These are phyloP conservation scores for Astyanax mexicanus DNA, from an alignment of 2,797 vertebrate species.

Conservation along the genomic window DNA sequence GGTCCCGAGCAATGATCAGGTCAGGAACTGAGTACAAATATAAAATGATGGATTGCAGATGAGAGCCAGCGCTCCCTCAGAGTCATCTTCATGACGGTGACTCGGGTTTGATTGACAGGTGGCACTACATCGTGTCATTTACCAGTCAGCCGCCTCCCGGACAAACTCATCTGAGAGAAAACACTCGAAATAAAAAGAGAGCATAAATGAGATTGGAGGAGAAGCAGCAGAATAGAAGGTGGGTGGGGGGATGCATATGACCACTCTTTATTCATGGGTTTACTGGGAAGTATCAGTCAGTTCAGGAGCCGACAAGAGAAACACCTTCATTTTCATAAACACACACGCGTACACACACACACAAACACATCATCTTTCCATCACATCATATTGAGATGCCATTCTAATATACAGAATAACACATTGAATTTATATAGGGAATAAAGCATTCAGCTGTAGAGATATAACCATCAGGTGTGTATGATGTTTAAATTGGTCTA, in stretches of 20 bases:
- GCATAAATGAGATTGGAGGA: constrained; percentile 44
- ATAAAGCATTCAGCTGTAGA: not conserved
- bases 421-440: constrained; percentile 16
- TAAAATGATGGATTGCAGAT: constrained; percentile 48
- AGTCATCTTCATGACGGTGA: constrained; percentile 47
- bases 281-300: constrained; percentile 57
- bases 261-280: constrained; percentile 71
- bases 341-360: not conserved
- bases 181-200: constrained; percentile 56
- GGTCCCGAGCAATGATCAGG: constrained; percentile 32
- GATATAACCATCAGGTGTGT: not conserved
- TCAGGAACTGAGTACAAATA: constrained; percentile 33
- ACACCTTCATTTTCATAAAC: constrained; percentile 30
- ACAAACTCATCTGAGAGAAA: constrained; percentile 49
- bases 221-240: constrained; percentile 27
- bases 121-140: constrained; percentile 43
- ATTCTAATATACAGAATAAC: constrained; percentile 7
- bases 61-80: constrained; percentile 2
- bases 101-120: constrained; percentile 53
- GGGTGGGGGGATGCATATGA: constrained; percentile 41
- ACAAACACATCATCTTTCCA: constrained; percentile 10
- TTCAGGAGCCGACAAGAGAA: constrained; percentile 35
- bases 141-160: constrained; percentile 48
- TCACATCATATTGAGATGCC: constrained; percentile 15
- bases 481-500: not conserved